phyloP scores from a whole-genome alignment of 2,797 vertebrate genomes.

The Peromyscus aztecus region DNA sequence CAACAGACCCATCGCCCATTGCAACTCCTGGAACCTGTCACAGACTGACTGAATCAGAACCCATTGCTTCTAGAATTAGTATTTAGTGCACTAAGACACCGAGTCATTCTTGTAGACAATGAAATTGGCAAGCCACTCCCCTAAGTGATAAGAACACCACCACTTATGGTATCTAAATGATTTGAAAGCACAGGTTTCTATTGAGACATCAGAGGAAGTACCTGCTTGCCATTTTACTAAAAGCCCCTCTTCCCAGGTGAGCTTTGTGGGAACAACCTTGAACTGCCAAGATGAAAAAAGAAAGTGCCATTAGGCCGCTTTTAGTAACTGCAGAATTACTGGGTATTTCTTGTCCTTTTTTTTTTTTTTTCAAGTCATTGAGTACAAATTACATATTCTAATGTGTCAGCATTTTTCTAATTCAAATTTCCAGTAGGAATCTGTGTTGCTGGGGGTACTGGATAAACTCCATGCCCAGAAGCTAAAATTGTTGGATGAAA shows the following conservation, averaged over 20 bases:
- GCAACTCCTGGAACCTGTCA: neutral
- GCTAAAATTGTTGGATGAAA: slow-evolving; percentile 76
- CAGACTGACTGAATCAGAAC: neutral
- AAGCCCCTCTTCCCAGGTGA: slow-evolving; percentile 70
- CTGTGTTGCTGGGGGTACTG: slow-evolving; percentile 83
- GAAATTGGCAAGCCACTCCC: slow-evolving; percentile 3
- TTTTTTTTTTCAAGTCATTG: slow-evolving; percentile 79
- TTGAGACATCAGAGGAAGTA: slow-evolving; percentile 33
- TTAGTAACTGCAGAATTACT: slow-evolving; percentile 72
- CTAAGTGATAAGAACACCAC: neutral
- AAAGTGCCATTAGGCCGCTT: slow-evolving; percentile 70
- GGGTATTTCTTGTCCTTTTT: slow-evolving; percentile 37
- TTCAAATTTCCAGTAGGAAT: slow-evolving; percentile 87
- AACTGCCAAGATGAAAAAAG: slow-evolving; percentile 73
- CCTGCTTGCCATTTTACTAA: slow-evolving; percentile 42
- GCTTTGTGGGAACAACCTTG: slow-evolving; percentile 74
- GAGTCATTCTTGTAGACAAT: slow-evolving; percentile 6
- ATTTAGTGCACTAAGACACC: slow-evolving; percentile 38
- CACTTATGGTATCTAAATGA: neutral
- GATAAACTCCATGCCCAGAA: slow-evolving; percentile 81
- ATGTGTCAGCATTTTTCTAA: slow-evolving; percentile 87
- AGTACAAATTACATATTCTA: slow-evolving; percentile 88
- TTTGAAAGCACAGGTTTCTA: slow-evolving; percentile 43
- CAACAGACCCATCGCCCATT: neutral
- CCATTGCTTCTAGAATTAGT: neutral